Conservation (phyloP, 2,113 vertebrate species). For the Brachirus orientalis region DNA sequence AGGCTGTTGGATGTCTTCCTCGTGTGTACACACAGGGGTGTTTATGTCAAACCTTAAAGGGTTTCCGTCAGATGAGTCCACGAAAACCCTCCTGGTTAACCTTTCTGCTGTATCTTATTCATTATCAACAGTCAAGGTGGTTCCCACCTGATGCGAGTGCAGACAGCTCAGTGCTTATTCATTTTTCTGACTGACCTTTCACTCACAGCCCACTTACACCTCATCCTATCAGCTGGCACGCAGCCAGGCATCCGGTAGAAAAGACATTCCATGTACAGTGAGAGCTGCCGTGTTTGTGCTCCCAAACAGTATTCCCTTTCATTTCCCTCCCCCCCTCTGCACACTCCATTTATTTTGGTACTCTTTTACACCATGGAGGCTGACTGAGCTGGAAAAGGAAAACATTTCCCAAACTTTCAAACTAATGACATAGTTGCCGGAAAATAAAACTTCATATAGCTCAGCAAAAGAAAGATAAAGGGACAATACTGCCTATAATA, state of each 20-base stretch:
- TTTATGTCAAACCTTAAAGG: constrained; percentile 16
- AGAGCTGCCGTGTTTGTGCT: constrained; percentile 79
- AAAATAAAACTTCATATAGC: constrained; percentile 60
- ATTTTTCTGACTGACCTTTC: constrained; percentile 27
- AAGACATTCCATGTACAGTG: constrained; percentile 76
- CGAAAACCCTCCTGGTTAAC: constrained; percentile 6
- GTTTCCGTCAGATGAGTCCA: neutral
- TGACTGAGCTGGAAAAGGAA: constrained; percentile 78
- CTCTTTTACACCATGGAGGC: constrained; percentile 78
- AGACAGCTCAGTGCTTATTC: constrained; percentile 19
- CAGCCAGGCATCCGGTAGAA: constrained; percentile 72
- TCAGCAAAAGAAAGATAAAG: constrained; percentile 64
- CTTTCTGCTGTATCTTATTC: constrained; percentile 19
- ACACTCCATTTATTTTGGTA: constrained; percentile 83
- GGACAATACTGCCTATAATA: constrained; percentile 41
- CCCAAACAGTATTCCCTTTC: constrained; percentile 84
- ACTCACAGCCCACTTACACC: constrained; percentile 20
- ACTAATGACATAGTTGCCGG: constrained; percentile 72
- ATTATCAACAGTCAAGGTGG: constrained; percentile 27
- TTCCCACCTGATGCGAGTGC: constrained; percentile 29
- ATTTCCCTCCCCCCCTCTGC: constrained; percentile 73
- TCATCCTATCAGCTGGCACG: constrained; percentile 65
- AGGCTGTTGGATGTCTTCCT: neutral
- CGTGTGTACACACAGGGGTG: constrained; percentile 1
- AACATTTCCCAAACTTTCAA: constrained; percentile 76